These are phyloP conservation scores for Cheilosia grossa DNA, from an alignment of 2,888 invertebrate genomes.

Conservation along the genomic window DNA sequence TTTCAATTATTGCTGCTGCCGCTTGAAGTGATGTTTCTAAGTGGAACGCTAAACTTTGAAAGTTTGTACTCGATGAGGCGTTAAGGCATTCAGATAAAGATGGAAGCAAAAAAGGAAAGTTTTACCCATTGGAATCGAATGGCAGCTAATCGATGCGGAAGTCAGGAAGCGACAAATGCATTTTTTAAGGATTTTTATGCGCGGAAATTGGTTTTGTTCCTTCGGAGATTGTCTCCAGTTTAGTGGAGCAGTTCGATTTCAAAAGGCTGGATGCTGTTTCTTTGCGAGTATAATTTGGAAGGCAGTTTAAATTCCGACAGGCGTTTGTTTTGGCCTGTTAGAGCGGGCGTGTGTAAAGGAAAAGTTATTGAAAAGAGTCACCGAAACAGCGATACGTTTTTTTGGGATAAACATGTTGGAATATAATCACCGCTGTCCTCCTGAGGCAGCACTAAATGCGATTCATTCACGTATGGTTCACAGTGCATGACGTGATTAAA, in stretches of 20 bases:
- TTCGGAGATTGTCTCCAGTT: not conserved
- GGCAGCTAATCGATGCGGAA: slow-evolving; percentile 28
- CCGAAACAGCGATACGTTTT: too few species aligned
- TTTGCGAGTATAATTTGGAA: too few species aligned
- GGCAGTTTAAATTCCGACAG: too few species aligned
- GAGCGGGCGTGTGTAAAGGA: too few species aligned
- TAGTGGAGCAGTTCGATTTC: not conserved
- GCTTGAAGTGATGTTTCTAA: slow-evolving; percentile 11
- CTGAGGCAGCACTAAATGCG: too few species aligned
- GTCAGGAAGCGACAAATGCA: slow-evolving; percentile 10
- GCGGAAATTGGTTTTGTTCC: slow-evolving; percentile 25
- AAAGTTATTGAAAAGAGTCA: too few species aligned
- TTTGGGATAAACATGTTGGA: too few species aligned
- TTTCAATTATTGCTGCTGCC: slow-evolving; percentile 11
- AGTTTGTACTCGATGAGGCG: slow-evolving; percentile 40
- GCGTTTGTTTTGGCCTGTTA: too few species aligned
- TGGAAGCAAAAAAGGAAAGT: slow-evolving; percentile 24
- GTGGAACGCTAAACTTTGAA: slow-evolving; percentile 15
- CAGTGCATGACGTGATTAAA: too few species aligned
- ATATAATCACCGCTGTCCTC: too few species aligned
- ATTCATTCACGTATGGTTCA: too few species aligned
- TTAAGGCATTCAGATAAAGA: slow-evolving; percentile 17
- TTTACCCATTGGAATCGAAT: slow-evolving; percentile 29
- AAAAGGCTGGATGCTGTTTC: not conserved
- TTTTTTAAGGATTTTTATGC: not conserved